Base-by-base conservation (phyloP, 1,140 invertebrate species). In the Apolygus lucorum region DNA sequence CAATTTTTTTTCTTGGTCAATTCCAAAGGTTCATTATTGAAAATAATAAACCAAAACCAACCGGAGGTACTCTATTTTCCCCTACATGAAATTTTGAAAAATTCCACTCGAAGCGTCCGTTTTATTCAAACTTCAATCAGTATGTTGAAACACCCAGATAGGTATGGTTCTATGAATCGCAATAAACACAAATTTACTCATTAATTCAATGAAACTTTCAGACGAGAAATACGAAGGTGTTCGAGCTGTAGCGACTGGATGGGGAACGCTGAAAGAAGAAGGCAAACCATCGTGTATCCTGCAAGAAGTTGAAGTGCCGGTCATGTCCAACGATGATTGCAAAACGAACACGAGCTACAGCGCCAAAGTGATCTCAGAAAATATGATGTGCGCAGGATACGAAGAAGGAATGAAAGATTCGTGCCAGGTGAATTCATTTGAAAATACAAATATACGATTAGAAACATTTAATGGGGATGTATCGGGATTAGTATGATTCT, bases 361-460 rank as follows among this genome's bases (percentile, higher is more conserved):
- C 1, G 77, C 86, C 0, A 84, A 84, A 34, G 90, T 90, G 86
- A 93, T 93, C 67, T 89, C 89, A 0, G 87, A 91, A 71, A 91
- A 92, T 75, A 92, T 92, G 91, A 74, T 93, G 76, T 94, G 91
- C 76, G 91, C 91, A 25, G 91, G 91, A 11, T 90, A 90, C 76
- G 84, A 88, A 21, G 81, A 81, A 2, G 91, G 91, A 13, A 81
- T 85, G 59, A 91, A 88, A 74, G 92, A 95, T 78, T 90, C 90
- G 27, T 94, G 91, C 76, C 91, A 94, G 82, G 89, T 90, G 79
- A 78, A 25, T 28, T 4, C n/a, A n/a, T n/a, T n/a, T n/a, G n/a
- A n/a, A n/a, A n/a, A n/a, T n/a, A n/a, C n/a, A n/a, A n/a, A n/a
- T n/a, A n/a, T n/a, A n/a, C n/a, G n/a, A n/a, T n/a, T n/a, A n/a